Conservation (phyloP, 1,140 invertebrate species). For the Caenorhabditis brenneri region DNA sequence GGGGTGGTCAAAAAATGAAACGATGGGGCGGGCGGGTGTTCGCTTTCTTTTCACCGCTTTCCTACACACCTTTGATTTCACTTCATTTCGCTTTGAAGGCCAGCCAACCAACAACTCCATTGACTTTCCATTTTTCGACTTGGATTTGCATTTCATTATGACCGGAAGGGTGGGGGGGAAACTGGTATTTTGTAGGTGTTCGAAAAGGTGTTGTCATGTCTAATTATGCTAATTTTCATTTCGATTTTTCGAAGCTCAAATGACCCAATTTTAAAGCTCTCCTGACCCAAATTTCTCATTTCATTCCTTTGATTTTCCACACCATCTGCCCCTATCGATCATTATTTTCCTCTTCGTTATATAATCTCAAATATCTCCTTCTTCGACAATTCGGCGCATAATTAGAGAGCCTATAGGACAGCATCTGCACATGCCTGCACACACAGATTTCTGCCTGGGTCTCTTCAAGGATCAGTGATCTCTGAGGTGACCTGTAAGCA, state of each 20-base stretch:
- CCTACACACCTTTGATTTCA: neutral
- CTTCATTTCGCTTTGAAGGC: neutral
- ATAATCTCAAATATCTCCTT: neutral
- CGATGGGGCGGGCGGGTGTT: neutral
- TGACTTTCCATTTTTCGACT: slow-evolving; percentile 4
- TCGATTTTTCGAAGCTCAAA: neutral
- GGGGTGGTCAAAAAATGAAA: slow-evolving; percentile 1
- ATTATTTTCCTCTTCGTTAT: neutral
- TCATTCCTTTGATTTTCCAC: neutral
- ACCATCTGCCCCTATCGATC: slow-evolving; percentile 1
- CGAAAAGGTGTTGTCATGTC: neutral
- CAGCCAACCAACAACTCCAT: neutral
- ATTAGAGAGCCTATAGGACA: neutral
- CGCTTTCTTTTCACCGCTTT: slow-evolving; percentile 25
- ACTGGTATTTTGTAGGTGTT: slow-evolving; percentile 31
- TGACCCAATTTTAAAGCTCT: neutral
- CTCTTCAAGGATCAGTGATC: neutral
- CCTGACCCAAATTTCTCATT: neutral
- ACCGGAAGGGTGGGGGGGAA: neutral
- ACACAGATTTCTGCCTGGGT: neutral
- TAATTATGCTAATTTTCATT: too few species aligned
- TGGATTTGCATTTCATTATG: slow-evolving; percentile 40
- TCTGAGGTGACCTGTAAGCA: neutral
- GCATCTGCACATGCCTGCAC: slow-evolving; percentile 33
- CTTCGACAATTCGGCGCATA: slow-evolving; percentile 9